These are phyloP conservation scores for Heteromormyrus szaboi DNA, from an alignment of 2,797 vertebrate genomes.

Conservation along the genomic window DNA sequence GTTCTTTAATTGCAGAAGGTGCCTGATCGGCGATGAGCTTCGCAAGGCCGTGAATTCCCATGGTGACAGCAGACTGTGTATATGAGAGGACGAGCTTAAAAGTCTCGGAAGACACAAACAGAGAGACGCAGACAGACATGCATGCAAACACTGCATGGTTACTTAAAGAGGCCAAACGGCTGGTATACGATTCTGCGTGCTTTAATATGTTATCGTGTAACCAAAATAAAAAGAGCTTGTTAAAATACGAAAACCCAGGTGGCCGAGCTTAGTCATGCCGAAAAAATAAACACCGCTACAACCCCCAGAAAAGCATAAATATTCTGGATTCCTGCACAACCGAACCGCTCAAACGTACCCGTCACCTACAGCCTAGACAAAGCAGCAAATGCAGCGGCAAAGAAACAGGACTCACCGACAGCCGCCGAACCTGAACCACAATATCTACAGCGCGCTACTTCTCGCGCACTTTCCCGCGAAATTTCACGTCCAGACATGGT, in stretches of 20 bases:
- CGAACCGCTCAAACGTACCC: background rate
- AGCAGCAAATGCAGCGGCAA: background rate
- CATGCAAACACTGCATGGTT: background rate
- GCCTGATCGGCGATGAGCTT: constrained; percentile 89
- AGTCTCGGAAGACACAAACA: background rate
- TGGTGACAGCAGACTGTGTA: constrained; percentile 38
- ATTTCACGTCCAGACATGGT: constrained; percentile 43
- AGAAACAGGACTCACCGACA: background rate
- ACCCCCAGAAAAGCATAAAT: background rate
- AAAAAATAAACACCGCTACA: background rate
- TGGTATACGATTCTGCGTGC: background rate
- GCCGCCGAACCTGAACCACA: background rate
- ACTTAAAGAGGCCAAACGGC: background rate
- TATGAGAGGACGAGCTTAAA: background rate
- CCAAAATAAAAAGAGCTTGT: background rate
- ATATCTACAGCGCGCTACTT: background rate
- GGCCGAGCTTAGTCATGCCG: background rate
- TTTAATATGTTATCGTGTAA: background rate
- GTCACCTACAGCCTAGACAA: background rate
- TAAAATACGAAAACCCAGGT: background rate
- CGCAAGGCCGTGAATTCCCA: constrained; percentile 94
- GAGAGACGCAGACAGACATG: background rate
- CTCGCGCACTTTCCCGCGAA: constrained; percentile 57
- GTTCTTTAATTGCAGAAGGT: constrained; percentile 80
- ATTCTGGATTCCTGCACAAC: background rate